phyloP scores from a whole-genome alignment of 2,888 invertebrate species.

The Mythimna albipuncta region DNA sequence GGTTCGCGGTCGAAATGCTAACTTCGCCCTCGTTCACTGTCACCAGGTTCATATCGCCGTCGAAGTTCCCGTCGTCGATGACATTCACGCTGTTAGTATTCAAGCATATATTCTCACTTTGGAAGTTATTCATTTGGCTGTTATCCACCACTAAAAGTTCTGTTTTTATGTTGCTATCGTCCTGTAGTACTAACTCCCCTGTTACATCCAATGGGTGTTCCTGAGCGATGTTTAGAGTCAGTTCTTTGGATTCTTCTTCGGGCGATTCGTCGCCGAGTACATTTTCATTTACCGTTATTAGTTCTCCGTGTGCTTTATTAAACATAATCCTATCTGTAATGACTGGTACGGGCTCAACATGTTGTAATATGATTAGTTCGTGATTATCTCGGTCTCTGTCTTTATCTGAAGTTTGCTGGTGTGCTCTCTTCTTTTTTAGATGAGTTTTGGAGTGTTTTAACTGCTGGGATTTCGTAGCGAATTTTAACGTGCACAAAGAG shows the following conservation, averaged over 20 bases:
- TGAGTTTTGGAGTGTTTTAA: slow-evolving; percentile 80
- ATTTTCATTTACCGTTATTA: slow-evolving; percentile 48
- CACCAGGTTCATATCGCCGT: slow-evolving; percentile 75
- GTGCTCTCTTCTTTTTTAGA: slow-evolving; percentile 71
- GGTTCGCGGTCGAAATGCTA: slow-evolving; percentile 71
- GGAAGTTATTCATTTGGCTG: slow-evolving; percentile 59
- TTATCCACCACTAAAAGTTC: slow-evolving; percentile 76
- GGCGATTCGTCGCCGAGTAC: neutral
- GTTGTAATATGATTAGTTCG: slow-evolving; percentile 60
- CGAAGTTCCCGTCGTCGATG: slow-evolving; percentile 64
- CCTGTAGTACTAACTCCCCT: slow-evolving; percentile 76
- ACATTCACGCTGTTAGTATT: slow-evolving; percentile 63
- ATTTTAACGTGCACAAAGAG: slow-evolving; percentile 75
- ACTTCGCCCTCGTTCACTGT: slow-evolving; percentile 77
- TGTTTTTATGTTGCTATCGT: slow-evolving; percentile 73
- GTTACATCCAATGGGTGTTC: slow-evolving; percentile 76
- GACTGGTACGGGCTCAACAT: slow-evolving; percentile 23
- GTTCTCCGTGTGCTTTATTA: slow-evolving; percentile 39
- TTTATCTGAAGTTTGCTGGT: slow-evolving; percentile 18
- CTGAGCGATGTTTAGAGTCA: slow-evolving; percentile 52
- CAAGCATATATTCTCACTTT: slow-evolving; percentile 64
- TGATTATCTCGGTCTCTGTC: slow-evolving; percentile 50
- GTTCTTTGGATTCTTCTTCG: slow-evolving; percentile 30
- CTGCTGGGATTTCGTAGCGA: slow-evolving; percentile 79
- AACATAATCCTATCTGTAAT: slow-evolving; percentile 37